A percentile compares a stretch with the other conserved stretches of the same genome.
Conservation (phyloP, 2,888 invertebrate species). For the Tortrix viridana region DNA sequence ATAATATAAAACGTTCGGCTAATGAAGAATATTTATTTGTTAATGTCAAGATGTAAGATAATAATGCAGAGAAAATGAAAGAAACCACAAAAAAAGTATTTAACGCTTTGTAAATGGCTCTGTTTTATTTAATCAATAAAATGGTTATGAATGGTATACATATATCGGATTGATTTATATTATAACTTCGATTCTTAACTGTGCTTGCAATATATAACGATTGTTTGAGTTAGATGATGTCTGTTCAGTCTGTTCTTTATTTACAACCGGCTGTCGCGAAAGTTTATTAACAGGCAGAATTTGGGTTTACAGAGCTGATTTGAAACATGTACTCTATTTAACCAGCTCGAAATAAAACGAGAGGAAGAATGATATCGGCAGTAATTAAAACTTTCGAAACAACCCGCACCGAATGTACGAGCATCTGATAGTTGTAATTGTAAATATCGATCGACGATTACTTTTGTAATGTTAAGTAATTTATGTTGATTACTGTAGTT, state of each 20-base stretch:
- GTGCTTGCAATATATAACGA: conserved; percentile 16
- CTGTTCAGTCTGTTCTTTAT: conserved; percentile 5
- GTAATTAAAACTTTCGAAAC: conserved; percentile 17
- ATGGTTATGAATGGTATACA: conserved; percentile 56
- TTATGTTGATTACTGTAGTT: conserved; percentile 65
- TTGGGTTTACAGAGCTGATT: too few relatives aligned
- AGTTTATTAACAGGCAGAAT: background rate
- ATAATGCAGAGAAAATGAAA: conserved; percentile 46
- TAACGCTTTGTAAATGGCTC: conserved; percentile 52
- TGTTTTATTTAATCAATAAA: conserved; percentile 21
- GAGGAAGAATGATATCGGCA: too few relatives aligned
- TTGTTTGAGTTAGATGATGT: conserved; percentile 11
- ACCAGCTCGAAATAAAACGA: background rate
- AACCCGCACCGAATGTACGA: conserved; percentile 8
- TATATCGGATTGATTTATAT: conserved; percentile 41
- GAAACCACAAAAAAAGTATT: conserved; percentile 54
- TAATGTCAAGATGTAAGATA: conserved; percentile 49
- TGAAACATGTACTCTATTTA: background rate
- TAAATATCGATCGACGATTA: conserved; percentile 64
- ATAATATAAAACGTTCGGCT: conserved; percentile 49
- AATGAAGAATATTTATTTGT: conserved; percentile 55
- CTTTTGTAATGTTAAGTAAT: conserved; percentile 59
- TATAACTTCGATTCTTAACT: conserved; percentile 4
- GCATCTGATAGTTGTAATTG: conserved; percentile 45
- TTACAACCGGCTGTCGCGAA: conserved; percentile 7